phyloP scores from a whole-genome alignment of 2,797 vertebrate genomes.

The Malacoctenus gilli region DNA sequence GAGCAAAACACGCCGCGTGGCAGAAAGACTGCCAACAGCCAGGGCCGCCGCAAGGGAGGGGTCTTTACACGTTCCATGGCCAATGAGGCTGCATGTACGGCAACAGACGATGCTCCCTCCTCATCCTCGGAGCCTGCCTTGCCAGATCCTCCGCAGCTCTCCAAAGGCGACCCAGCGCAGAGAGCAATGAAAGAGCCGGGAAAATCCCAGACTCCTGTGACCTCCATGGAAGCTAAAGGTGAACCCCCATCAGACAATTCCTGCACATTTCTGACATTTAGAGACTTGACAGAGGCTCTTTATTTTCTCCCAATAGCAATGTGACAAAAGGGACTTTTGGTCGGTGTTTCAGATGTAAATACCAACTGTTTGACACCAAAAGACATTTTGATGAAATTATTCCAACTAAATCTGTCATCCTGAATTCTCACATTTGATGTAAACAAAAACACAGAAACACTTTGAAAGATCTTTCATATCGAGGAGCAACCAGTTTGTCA shows the following conservation, averaged over 20 bases:
- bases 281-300: no score
- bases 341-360: no score
- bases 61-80: conserved; percentile 99
- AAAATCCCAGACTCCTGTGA: conserved; percentile 72
- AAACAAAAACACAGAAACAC: no score
- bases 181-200: conserved; percentile 77
- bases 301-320: background rate
- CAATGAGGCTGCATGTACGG: conserved; percentile 91
- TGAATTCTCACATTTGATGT: no score
- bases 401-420: no score
- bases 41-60: conserved; percentile 95
- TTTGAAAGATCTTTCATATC: no score
- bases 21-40: conserved; percentile 97
- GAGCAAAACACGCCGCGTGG: conserved; percentile 93
- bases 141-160: conserved; percentile 75
- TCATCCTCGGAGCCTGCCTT: conserved; percentile 82
- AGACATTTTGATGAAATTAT: no score
- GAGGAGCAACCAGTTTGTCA: no score
- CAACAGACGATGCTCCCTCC: conserved; percentile 86
- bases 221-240: conserved; percentile 79
- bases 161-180: conserved; percentile 76
- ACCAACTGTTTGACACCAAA: no score
- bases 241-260: conserved; percentile 24
- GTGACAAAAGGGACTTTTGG: background rate
- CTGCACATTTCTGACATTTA: conserved; percentile 3